Evolutionary conservation across 2,113 vertebrate species (phyloP).

Genomic region (Platichthys flesus): DNA sequence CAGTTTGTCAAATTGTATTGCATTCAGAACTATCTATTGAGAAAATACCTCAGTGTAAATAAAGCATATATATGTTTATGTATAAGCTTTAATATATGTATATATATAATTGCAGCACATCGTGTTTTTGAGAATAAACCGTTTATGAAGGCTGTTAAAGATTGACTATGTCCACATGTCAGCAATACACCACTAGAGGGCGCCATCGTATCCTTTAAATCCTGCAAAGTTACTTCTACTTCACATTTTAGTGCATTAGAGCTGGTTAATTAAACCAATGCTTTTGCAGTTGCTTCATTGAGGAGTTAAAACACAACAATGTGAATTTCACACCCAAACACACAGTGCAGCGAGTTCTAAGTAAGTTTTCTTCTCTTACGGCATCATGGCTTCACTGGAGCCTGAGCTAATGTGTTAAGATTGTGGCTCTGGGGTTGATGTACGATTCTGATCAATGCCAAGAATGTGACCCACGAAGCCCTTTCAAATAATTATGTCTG

Average conservation of each 20-base stretch:
- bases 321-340: not conserved
- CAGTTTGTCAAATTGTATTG: too few species aligned
- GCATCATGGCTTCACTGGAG: not conserved
- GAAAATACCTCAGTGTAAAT: too few species aligned
- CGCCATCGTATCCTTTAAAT: not conserved
- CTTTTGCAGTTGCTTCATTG: not conserved
- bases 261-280: not conserved
- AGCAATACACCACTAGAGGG: conserved; percentile 57
- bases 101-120: too few species aligned
- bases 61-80: too few species aligned
- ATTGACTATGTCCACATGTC: not conserved
- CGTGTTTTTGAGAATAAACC: too few species aligned
- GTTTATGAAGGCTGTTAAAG: too few species aligned
- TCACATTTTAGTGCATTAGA: not conserved
- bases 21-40: too few species aligned
- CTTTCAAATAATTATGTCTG: not conserved
- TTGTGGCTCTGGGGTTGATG: not conserved
- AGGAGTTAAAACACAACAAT: not conserved
- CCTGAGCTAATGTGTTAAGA: not conserved
- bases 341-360: not conserved
- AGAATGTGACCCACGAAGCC: not conserved
- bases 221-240: not conserved
- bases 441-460: not conserved
- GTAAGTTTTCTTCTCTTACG: not conserved
- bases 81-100: too few species aligned